A percentile compares a stretch with the other conserved stretches of the same genome.
Conservation (phyloP, 2,888 invertebrate genomes). For the Cactoblastis cactorum region DNA sequence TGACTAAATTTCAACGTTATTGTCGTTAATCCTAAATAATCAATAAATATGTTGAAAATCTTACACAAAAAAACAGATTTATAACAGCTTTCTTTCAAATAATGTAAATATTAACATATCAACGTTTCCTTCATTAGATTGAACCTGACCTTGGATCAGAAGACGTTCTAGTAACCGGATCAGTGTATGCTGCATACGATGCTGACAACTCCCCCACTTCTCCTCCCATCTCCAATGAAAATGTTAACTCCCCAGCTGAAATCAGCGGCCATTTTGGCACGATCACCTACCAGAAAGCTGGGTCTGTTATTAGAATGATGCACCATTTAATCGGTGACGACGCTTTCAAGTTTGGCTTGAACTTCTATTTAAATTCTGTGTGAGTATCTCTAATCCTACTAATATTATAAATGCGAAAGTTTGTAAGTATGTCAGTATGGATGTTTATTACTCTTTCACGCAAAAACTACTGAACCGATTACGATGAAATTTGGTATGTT, state of each 20-base stretch:
- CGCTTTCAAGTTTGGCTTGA: slow-evolving; percentile 45
- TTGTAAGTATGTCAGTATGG: too few relatives aligned
- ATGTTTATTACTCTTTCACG: too few relatives aligned
- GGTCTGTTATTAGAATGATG: slow-evolving; percentile 69
- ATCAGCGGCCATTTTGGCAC: slow-evolving; percentile 82
- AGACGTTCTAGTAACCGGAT: slow-evolving; percentile 81
- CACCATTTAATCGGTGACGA: slow-evolving; percentile 64
- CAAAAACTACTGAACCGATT: too few relatives aligned
- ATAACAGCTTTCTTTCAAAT: too few relatives aligned
- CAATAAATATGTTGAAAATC: too few relatives aligned
- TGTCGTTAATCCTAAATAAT: too few relatives aligned
- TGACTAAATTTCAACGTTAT: too few relatives aligned
- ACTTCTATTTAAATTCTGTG: slow-evolving; percentile 63
- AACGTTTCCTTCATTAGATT: slow-evolving; percentile 57
- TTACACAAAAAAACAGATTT: too few relatives aligned
- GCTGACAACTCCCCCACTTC: slow-evolving; percentile 74
- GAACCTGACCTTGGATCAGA: slow-evolving; percentile 81
- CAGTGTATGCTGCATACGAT: slow-evolving; percentile 82
- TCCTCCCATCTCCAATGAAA: slow-evolving; percentile 77
- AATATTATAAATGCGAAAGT: too few relatives aligned
- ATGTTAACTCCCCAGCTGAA: slow-evolving; percentile 81
- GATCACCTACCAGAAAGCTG: slow-evolving; percentile 85
- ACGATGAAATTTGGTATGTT: too few relatives aligned
- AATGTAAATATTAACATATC: background rate
- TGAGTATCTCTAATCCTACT: slow-evolving; percentile 43